Evolutionary conservation across 1,140 invertebrate species (phyloP), one percentile per base, ranked within the genome.

Genomic region (Tribolium castaneum): DNA sequence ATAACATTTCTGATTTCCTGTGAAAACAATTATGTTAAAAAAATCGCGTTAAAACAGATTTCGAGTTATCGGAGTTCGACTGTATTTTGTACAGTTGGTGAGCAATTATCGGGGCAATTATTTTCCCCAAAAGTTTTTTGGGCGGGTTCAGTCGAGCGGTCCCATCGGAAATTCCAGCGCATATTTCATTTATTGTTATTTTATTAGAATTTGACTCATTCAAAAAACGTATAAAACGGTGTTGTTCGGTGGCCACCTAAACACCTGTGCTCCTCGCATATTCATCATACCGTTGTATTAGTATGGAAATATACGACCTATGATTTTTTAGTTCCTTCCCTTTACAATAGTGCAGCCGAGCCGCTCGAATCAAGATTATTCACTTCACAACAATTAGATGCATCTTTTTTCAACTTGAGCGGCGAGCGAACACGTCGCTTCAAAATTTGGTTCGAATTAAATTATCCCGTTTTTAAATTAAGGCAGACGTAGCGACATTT

Each of bases 391-490:
- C n/a, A 66, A 35, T 34, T 66, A 14, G 30, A 14, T 35, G 7
- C 59, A 66, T 66, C 59, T 66, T 66, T 66, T 34, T 66, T 66
- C 59, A 66, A 66, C 59, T 25, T 12, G n/a, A n/a, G 16, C 7
- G 4, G 6, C 30, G 7, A 30, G 7, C 59, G 13, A 35, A 35
- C 2, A 66, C 30, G 59, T 66, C 59, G 3, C n/a, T 13, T 13
- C 6, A 66, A 66, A 35, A 10, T 66, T 66, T 66, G 77, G 9
- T 66, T 66, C 12, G 59, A 35, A 66, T 66, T 66, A 66, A 66
- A 66, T 66, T 66, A 66, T 80, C 83, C 83, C 84, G 83, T 84
- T 83, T 85, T 84, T 83, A 84, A 85, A 84, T 85, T 84, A 85
- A 85, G 80, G 78, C 76, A 72, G 83, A 82, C 81, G 83, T 80